Conservation (phyloP, 2,113 vertebrate genomes). For the Dromiciops gliroides region DNA sequence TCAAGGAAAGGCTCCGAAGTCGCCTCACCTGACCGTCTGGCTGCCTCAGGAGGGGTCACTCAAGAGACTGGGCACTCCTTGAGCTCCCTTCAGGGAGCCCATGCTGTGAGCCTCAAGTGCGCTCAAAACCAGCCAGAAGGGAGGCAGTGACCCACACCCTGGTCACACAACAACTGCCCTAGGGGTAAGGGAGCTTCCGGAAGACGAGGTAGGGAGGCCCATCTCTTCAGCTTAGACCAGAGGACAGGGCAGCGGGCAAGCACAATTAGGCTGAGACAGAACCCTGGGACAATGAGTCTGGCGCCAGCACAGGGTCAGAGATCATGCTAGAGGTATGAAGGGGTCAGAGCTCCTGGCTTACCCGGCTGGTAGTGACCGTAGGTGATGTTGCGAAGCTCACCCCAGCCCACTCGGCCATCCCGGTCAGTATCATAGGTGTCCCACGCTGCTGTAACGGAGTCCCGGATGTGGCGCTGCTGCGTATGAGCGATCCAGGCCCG, state of each 20-base stretch:
- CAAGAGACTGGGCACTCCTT: neutral
- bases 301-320: neutral
- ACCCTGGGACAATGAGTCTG: neutral
- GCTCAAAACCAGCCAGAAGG: neutral
- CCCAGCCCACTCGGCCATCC: slow-evolving; percentile 89
- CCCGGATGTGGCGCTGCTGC: slow-evolving; percentile 92
- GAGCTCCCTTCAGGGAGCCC: neutral
- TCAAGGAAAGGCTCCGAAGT: neutral
- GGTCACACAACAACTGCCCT: too few species aligned
- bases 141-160: neutral
- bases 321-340: neutral
- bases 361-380: slow-evolving; percentile 90
- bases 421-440: slow-evolving; percentile 91
- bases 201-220: too few species aligned
- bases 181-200: neutral
- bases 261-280: too few species aligned
- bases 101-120: neutral
- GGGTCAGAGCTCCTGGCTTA: slow-evolving; percentile 60
- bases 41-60: neutral
- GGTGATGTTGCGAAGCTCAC: slow-evolving; percentile 92
- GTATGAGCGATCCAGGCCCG: slow-evolving; percentile 92
- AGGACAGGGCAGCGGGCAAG: too few species aligned
- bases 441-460: slow-evolving; percentile 94
- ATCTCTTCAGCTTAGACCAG: too few species aligned
- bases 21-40: too few species aligned